Base-by-base conservation (phyloP, 2,113 vertebrate species). In the Varanus salvator region DNA sequence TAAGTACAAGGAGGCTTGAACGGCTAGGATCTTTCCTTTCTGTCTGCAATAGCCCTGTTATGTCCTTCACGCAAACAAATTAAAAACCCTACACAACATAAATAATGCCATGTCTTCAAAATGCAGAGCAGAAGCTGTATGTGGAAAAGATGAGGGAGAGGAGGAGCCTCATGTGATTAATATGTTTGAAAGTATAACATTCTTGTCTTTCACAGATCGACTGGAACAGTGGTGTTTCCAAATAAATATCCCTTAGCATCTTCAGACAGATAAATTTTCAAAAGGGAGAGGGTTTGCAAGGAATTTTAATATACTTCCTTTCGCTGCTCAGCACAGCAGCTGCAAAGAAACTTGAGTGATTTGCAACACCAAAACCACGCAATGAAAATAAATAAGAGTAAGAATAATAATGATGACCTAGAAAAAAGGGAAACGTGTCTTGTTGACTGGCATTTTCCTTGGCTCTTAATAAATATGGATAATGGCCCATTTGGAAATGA, bases 281-380 rank as follows among this genome's bases (percentile, higher is more conserved):
- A 54, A 93, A 94, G 86, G 29, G 91, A 1, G 0, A 72, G 60
- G 76, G 85, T 91, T 93, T 92, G 90, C 91, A 90, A 93, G 75
- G 92, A 95, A 94, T 96, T 93, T 93, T 92, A 95, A 96, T 91
- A 81, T n/a, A 82, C 74, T 92, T 86, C n/a, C 38, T 54, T 90
- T 87, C 48, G 83, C 54, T 82, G 54, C 72, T 44, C 44, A 31
- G n/a, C 57, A 85, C 8, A 64, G 89, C 78, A 88, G 78, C 91
- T 86, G 69, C 38, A 29, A 64, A 87, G 89, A 91, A 94, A 87
- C 80, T 75, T 54, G 87, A 86, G 80, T 89, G 91, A 90, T 78
- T 80, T 87, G 89, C 89, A 57, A 69, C 57, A 71, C 27, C 75
- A 48, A 77, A 85, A 71, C 38, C 78, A 87, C 66, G 50, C 31